Base-by-base conservation (phyloP, 2,113 vertebrate species). In the Symphodus melops region DNA sequence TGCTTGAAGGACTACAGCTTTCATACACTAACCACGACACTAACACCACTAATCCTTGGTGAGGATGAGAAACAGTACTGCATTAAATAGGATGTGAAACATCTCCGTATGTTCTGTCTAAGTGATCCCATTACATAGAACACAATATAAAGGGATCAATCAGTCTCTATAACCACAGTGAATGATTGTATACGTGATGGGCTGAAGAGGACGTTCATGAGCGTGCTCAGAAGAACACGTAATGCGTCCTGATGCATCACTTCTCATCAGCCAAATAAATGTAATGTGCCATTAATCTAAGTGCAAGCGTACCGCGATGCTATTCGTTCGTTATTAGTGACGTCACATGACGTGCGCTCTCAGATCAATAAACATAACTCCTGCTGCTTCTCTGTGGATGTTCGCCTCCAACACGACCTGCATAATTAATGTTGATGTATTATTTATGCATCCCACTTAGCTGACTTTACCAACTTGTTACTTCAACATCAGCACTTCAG, bases 351-450 rank as follows among this genome's bases (percentile, higher is more conserved):
- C 49, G 33, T 54, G 48, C 19, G 36, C 12, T 46, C 51, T 56
- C 2, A 73, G 25, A 62, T 73, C 60, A 56, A 63, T 48, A 56
- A 63, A 55, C 70, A 48, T 44, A 41, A 52, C 33, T 37, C 36
- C n/a, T 14, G n/a, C 28, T 19, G 4, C 25, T 14, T 14, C 21
- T 42, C 57, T 28, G 19, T 11, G 52, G 17, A 72, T 44, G 44
- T 51, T 55, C 21, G 37, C 20, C 37, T 63, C 70, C 39, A 67
- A 37, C 21, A 21, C 51, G 46, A 37, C 28, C 53, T 70, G 13
- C 19, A 57, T 57, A 36, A 68, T 48, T 49, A 46, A 55, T 72
- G 12, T 9, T 10, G 16, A 51, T 46, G 37, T 21, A 21, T 49
- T 37, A 8, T 54, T 41, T 19, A 54, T 54, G 19, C 19, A 25